Conservation (phyloP, 2,888 invertebrate species). For the Busseola fusca region DNA sequence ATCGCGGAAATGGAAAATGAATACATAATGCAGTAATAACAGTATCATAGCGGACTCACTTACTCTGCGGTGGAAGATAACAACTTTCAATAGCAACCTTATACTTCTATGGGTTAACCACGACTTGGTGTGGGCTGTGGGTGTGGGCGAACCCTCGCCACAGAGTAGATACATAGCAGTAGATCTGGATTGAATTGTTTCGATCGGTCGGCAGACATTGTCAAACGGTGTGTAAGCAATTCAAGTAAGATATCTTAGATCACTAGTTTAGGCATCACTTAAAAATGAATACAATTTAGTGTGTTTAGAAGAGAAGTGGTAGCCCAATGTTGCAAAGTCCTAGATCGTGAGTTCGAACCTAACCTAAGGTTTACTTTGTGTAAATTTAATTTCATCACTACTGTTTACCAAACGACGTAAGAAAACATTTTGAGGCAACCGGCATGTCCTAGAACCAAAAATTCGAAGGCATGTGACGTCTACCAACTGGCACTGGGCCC, state of each 20-base stretch:
- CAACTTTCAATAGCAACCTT: constrained; percentile 22
- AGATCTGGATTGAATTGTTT: neutral
- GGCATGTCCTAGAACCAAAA: neutral
- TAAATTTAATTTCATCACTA: neutral
- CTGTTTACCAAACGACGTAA: neutral
- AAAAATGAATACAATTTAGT: neutral
- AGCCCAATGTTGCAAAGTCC: neutral
- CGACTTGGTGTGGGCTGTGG: neutral
- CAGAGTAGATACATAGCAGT: neutral
- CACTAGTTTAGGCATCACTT: neutral
- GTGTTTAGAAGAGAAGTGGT: neutral
- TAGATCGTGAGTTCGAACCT: neutral
- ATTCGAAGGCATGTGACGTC: neutral
- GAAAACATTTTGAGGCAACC: neutral
- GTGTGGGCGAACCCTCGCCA: neutral
- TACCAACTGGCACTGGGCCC: neutral
- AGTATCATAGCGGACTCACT: constrained; percentile 23
- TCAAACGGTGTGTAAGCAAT: neutral
- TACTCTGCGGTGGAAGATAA: constrained; percentile 27
- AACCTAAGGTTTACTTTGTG: neutral
- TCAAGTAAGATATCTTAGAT: neutral
- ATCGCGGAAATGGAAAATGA: constrained; percentile 17
- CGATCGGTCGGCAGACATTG: no score
- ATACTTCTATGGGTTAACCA: constrained; percentile 11
- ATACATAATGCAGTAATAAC: constrained; percentile 39